Base-by-base conservation (phyloP, 2,113 vertebrate genomes). In the Bagarius yarrelli region DNA sequence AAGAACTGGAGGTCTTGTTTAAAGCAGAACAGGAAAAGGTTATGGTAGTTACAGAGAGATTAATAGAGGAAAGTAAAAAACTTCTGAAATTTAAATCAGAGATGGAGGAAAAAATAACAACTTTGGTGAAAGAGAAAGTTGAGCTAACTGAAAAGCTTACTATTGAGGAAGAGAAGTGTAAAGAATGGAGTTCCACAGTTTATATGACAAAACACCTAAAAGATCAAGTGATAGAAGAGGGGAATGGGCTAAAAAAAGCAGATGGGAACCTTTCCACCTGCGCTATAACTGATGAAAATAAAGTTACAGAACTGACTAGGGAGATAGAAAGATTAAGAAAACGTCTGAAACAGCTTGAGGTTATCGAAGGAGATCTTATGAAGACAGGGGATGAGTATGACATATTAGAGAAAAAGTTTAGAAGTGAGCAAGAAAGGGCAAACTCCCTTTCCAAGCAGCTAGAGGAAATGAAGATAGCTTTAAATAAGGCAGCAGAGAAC, bases 21-120 rank as follows among this genome's bases (percentile, higher is more conserved):
- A 96, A 96, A 89, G 88, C 90, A 69, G 97, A 99, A 86, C 95
- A 99, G 90, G 92, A 91, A 25, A 98, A 98, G 86, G 96, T 98
- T 67, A 98, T 95, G 95, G 95, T 97, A 81, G 96, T 99, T 40
- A 99, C 97, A 1, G 97, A 98, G 86, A 98, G 97, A 87, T 83
- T 99, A 73, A 99, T 99, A 76, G 96, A 99, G 72, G 97, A 99
- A 89, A 99, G 97, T 89, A 99, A 98, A 91, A 98, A 94, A 87
- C 91, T 97, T 79, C 88, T 99, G 23, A 99, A 97, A 88, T 80
- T 99, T 53, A 99, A 99, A 89, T 96, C 96, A 0, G 97, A 98
- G 89, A 98, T 98, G 96, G 97, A 98, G 88, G 95, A 93, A 85
- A 97, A 95, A 86, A 92, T 98, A 16, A 94, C 94, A 71, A 86